Conservation (phyloP, 2,888 invertebrate species). For the Boloria euphrosyne region DNA sequence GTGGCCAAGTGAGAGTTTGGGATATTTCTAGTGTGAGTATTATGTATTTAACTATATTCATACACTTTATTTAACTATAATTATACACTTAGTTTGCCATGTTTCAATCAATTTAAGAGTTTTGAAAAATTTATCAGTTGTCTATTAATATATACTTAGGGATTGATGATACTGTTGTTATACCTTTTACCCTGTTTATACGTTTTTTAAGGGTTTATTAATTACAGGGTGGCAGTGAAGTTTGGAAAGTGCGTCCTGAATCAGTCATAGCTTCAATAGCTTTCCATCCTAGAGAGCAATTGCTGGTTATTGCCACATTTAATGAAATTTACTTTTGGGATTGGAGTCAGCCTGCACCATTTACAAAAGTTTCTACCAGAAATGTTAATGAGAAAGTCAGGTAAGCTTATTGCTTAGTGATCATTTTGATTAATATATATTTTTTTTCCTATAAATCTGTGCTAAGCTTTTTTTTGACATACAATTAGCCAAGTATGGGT, state of each 20-base stretch:
- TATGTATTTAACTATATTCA: no score
- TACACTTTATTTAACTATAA: background rate
- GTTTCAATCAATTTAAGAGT: no score
- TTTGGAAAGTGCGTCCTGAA: conserved; percentile 88
- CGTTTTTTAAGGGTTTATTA: conserved; percentile 22
- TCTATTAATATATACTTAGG: background rate
- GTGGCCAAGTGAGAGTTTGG: conserved; percentile 95
- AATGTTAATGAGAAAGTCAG: conserved; percentile 91
- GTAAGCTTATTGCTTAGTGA: conserved; percentile 63
- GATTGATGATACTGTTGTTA: background rate
- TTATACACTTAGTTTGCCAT: background rate
- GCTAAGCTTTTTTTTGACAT: no score
- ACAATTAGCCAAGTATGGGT: no score
- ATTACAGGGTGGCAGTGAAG: conserved; percentile 91
- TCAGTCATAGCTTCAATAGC: conserved; percentile 92
- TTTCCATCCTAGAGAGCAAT: conserved; percentile 91
- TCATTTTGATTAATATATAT: no score
- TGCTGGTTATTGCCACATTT: conserved; percentile 92
- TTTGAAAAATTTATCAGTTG: no score
- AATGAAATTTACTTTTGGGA: conserved; percentile 95
- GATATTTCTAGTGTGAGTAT: conserved; percentile 81
- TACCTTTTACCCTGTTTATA: background rate
- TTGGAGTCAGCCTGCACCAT: conserved; percentile 90
- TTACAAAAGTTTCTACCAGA: conserved; percentile 88
- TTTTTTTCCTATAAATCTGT: no score